Percentiles rank a stretch among this genome's conserved stretches.
These are phyloP conservation scores for Anthonomus grandis DNA, from an alignment of 1,140 invertebrate species.

Conservation along the genomic window DNA sequence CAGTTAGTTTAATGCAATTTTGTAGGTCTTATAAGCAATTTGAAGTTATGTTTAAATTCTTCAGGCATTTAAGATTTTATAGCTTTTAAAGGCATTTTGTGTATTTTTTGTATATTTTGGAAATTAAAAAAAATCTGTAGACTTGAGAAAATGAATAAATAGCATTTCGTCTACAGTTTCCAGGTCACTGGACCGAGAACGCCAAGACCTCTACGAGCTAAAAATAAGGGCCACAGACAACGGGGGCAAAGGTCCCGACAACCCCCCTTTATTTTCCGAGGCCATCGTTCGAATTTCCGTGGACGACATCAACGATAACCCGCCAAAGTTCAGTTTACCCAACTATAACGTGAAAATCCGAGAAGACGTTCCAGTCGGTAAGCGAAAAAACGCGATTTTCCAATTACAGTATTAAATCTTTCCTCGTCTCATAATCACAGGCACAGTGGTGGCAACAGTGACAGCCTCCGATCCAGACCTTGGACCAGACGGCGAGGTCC, in stretches of 20 bases:
- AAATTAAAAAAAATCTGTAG: no score
- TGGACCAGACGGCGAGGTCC: slow-evolving; percentile 71
- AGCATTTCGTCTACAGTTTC: slow-evolving; percentile 7
- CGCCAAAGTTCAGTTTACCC: slow-evolving; percentile 72
- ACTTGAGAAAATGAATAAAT: no score
- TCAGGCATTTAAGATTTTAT: no score
- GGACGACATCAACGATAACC: slow-evolving; percentile 90
- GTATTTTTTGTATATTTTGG: no score
- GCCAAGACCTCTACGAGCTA: slow-evolving; percentile 78
- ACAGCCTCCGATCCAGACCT: slow-evolving; percentile 86
- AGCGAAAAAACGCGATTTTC: no score
- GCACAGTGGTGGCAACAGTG: slow-evolving; percentile 76
- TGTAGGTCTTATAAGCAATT: no score
- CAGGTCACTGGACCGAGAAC: slow-evolving; percentile 53
- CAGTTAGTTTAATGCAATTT: no score
- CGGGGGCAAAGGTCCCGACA: slow-evolving; percentile 47
- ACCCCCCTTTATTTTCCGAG: slow-evolving; percentile 64
- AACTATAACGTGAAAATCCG: slow-evolving; percentile 79
- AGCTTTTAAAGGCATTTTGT: no score
- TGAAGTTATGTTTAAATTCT: no score
- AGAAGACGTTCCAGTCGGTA: slow-evolving; percentile 81
- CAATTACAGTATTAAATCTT: neutral
- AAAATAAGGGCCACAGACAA: slow-evolving; percentile 79
- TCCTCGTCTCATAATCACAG: slow-evolving; percentile 5
- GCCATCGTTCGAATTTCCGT: slow-evolving; percentile 76